A percentile compares a stretch with the other conserved stretches of the same genome.
These are phyloP conservation scores for Pilophorus perplexus DNA, from an alignment of 2,888 invertebrate genomes.

Conservation along the genomic window DNA sequence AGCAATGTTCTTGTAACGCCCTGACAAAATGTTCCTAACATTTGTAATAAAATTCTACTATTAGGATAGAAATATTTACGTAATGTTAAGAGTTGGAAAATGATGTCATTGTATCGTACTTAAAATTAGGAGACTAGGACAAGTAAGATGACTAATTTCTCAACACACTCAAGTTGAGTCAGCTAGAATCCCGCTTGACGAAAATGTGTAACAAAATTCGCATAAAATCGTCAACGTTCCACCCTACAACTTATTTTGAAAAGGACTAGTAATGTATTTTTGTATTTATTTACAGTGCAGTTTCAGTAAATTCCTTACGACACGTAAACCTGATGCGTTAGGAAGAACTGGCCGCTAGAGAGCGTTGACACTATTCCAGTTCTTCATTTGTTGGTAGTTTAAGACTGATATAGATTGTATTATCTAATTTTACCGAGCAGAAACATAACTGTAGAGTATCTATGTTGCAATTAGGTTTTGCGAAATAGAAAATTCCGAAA, in stretches of 20 bases:
- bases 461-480: background rate
- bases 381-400: slow-evolving; percentile 26
- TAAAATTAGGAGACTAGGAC: too few relatives aligned
- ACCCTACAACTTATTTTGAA: too few relatives aligned
- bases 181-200: too few relatives aligned
- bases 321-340: too few relatives aligned
- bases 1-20: background rate
- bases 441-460: background rate
- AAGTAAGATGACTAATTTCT: too few relatives aligned
- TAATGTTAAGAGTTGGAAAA: background rate
- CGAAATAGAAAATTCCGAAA: background rate
- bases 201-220: too few relatives aligned
- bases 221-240: too few relatives aligned
- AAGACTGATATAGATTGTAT: slow-evolving; percentile 35
- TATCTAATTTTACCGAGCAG: slow-evolving; percentile 4
- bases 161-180: too few relatives aligned
- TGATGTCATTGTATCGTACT: too few relatives aligned
- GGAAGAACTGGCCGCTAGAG: slow-evolving; percentile 15
- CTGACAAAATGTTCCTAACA: slow-evolving; percentile 29
- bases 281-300: too few relatives aligned
- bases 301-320: too few relatives aligned
- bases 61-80: background rate
- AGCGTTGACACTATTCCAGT: slow-evolving; percentile 10
- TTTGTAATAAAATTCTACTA: slow-evolving; percentile 3
- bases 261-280: too few relatives aligned